A percentile compares a stretch with the other conserved stretches of the same genome.
Evolutionary conservation across 2,113 vertebrate genomes (phyloP).

Genomic region (Otolemur garnettii): DNA sequence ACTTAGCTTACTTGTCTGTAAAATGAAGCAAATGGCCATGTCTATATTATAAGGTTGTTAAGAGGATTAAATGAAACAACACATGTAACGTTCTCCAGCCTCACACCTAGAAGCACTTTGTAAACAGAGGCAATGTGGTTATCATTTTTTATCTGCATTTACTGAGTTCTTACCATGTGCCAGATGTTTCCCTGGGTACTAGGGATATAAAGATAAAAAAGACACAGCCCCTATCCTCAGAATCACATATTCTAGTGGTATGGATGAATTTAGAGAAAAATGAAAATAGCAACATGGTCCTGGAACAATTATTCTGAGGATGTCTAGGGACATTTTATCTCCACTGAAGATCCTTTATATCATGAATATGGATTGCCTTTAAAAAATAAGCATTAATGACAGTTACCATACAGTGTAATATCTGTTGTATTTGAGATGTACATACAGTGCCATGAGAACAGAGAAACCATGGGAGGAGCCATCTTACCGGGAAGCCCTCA

Average conservation of each 20-base stretch:
- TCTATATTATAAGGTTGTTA: not conserved
- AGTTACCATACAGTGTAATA: not conserved
- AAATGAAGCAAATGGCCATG: conserved; percentile 4
- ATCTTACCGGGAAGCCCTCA: not conserved
- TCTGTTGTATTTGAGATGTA: not conserved
- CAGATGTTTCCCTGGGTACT: not conserved
- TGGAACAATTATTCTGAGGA: not conserved
- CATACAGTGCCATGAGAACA: not conserved
- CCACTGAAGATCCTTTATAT: not conserved
- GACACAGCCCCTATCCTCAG: not conserved
- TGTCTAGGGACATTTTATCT: not conserved
- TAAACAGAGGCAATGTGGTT: not conserved
- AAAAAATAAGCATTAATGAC: not conserved
- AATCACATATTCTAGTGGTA: not conserved
- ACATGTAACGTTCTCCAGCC: not conserved
- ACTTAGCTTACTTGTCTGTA: not conserved
- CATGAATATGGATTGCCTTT: conserved; percentile 14
- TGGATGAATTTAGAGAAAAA: not conserved
- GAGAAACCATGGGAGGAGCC: not conserved
- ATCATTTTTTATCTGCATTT: not conserved
- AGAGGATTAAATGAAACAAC: not conserved
- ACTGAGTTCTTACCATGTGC: not conserved
- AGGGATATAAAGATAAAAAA: conserved; percentile 17
- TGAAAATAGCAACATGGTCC: not conserved
- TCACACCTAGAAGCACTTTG: not conserved